Evolutionary conservation across 1,140 invertebrate species (phyloP), one percentile per base, ranked within the genome.

Genomic region (Gonatopus flavifemur): DNA sequence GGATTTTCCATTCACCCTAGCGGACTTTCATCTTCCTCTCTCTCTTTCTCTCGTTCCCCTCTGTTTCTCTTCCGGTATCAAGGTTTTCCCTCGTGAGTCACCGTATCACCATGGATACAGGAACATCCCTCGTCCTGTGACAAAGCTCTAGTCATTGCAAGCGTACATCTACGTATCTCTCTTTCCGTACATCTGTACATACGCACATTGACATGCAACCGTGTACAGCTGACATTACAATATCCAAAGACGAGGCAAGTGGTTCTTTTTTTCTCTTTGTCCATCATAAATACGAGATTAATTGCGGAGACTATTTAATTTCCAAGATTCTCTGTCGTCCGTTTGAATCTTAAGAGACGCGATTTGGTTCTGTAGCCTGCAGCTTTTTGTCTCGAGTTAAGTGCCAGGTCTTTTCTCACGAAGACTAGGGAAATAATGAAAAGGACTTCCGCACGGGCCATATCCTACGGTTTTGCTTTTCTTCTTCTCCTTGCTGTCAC

Each of bases 51-150:
- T 22, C 10, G 2, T 18, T 41, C 20, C 41, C 41, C 5, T 21
- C 43, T 18, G 25, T 35, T 16, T 4, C 8, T 31, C 41, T 52
- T 44, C 37, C 40, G 43, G 21, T 39, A 8, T 38, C 22, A 21
- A 30, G 21, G 36, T 18, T 30, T 24, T 31, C 35, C 37, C 40
- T 44, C 45, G 49, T 59, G 57, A 59, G 57, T 59, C 57, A 59
- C 49, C 57, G 35, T 59, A 45, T 59, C 54, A 52, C 54, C 57
- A 59, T 59, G 57, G 46, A 37, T 57, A 60, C 55, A 49, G 38
- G 38, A 30, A 43, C 49, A 49, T 57, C 57, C 50, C 57, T 42
- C 51, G 28, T 20, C 20, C 22, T 15, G 21, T 8, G n/a, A 42
- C 40, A 13, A 33, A 24, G 44, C n/a, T n/a, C n/a, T n/a, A n/a